These are phyloP conservation scores for Theocolax elegans DNA, from an alignment of 1,140 invertebrate species.

Conservation along the genomic window DNA sequence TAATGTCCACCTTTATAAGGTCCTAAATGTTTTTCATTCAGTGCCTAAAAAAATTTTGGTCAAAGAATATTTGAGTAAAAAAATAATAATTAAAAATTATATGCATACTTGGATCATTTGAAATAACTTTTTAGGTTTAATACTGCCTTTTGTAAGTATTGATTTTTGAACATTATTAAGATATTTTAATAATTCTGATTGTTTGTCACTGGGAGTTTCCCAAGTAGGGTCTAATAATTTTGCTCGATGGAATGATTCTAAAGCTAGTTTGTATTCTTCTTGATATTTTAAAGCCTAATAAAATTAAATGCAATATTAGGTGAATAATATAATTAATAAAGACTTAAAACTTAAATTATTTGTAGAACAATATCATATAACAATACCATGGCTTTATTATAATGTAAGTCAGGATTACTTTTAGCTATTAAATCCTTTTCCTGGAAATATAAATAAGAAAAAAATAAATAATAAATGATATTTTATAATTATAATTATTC, in stretches of 20 bases:
- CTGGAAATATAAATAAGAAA: constrained; percentile 59
- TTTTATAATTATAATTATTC: constrained; percentile 22
- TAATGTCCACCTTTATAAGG: constrained; percentile 73
- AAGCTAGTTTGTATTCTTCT: constrained; percentile 78
- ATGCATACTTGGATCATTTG: constrained; percentile 73
- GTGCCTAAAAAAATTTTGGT: constrained; percentile 58
- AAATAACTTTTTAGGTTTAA: constrained; percentile 77
- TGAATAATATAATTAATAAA: constrained; percentile 38
- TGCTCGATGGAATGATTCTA: constrained; percentile 77
- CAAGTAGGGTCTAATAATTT: constrained; percentile 79
- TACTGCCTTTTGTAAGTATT: constrained; percentile 76
- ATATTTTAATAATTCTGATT: constrained; percentile 74
- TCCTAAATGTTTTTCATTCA: constrained; percentile 72
- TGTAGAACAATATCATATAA: background rate
- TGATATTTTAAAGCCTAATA: constrained; percentile 82
- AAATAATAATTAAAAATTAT: constrained; percentile 43
- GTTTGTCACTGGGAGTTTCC: constrained; percentile 74
- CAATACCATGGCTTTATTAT: constrained; percentile 86
- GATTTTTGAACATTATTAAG: constrained; percentile 75
- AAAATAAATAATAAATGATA: background rate
- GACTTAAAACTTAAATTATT: constrained; percentile 36
- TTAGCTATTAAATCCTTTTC: constrained; percentile 79
- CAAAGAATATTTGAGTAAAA: constrained; percentile 41
- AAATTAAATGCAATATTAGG: constrained; percentile 41
- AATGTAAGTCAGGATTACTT: constrained; percentile 84